phyloP scores from a whole-genome alignment of 2,113 vertebrate genomes.

The Austrofundulus limnaeus region DNA sequence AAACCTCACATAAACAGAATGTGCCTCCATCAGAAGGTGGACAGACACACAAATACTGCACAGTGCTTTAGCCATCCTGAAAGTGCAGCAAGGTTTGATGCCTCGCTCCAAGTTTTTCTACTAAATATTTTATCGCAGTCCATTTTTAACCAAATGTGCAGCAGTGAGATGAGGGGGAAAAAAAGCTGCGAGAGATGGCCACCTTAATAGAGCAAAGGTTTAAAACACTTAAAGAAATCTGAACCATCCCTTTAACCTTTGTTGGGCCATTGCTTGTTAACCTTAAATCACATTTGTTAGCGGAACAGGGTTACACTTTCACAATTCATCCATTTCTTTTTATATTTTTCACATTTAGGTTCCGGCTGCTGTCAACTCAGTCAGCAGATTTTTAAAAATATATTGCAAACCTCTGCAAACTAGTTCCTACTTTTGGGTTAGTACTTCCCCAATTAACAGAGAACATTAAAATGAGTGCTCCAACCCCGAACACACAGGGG shows the following conservation, averaged over 20 bases:
- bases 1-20: not conserved
- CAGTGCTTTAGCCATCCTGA: constrained; percentile 30
- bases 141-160: constrained; percentile 13
- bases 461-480: not conserved
- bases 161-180: not conserved
- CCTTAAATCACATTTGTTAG: not conserved
- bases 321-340: not conserved
- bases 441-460: constrained; percentile 14
- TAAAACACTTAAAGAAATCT: too few relatives aligned
- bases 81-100: constrained; percentile 52
- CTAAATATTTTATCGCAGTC: constrained; percentile 55
- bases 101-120: constrained; percentile 1
- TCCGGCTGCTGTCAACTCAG: not conserved
- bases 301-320: not conserved
- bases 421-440: constrained; percentile 43
- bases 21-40: not conserved
- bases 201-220: too few relatives aligned
- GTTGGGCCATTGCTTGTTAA: not conserved
- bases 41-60: not conserved
- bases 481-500: not conserved
- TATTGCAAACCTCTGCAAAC: not conserved
- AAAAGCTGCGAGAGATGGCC: too few relatives aligned
- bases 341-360: not conserved
- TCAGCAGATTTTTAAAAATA: constrained; percentile 31
- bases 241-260: too few relatives aligned